Base-by-base conservation (phyloP, 2,888 invertebrate genomes). In the Chrysopilus asiliformis region DNA sequence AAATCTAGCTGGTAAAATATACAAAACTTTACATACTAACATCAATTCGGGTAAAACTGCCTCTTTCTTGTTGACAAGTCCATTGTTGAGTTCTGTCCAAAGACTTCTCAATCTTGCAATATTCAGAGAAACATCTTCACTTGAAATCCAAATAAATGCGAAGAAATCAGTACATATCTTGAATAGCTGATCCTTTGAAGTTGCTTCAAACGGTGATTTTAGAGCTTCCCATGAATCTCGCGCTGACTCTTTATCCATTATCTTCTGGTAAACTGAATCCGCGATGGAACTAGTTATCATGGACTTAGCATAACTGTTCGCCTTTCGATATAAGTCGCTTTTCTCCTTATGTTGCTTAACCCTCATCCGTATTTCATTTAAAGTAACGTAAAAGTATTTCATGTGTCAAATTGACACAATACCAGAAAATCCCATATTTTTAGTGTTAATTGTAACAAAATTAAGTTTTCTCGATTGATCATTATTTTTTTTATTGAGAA, bases 301-400 rank as follows among this genome's bases (percentile, higher is more conserved):
- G 1, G 53, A 50, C 30, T 54, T 56, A 4, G 53, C 51, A 36
- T 53, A 53, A 42, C 52, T 55, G 32, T 54, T 56, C 28, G 55
- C 53, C 41, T 52, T 56, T 27, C 50, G 45, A 34, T 43, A 52
- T 17, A 46, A 36, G 43, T 50, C 45, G 32, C 31, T 34, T 16
- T 39, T 8, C 34, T 36, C 13, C 30, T 45, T 47, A 32, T 43
- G 39, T 27, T 8, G n/a, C n/a, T n/a, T n/a, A n/a, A n/a, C n/a
- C n/a, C n/a, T n/a, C n/a, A n/a, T n/a, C n/a, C n/a, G n/a, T n/a
- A n/a, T n/a, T n/a, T n/a, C n/a, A n/a, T n/a, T n/a, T n/a, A n/a
- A n/a, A n/a, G n/a, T n/a, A n/a, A n/a, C n/a, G n/a, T n/a, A n/a
- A n/a, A n/a, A n/a, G n/a, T n/a, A n/a, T n/a, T n/a, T n/a, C n/a